Evolutionary conservation across 2,888 invertebrate genomes (phyloP), one percentile per base, ranked within the genome.

Genomic region (Sinhomidia bicolor): DNA sequence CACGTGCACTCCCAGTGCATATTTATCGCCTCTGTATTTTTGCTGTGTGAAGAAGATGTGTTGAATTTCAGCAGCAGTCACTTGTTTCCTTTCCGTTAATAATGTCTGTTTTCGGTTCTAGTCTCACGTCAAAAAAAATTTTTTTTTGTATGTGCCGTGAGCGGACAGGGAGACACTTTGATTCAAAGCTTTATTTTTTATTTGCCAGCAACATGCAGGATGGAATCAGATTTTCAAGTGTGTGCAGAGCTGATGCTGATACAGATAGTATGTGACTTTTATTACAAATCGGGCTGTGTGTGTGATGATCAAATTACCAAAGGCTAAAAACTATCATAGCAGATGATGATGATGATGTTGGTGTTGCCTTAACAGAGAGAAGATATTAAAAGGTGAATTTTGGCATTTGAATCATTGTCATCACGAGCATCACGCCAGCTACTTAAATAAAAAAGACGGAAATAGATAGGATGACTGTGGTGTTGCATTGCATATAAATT

Each of bases 221-320:
- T 12, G 44, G 20, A 68, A 41, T 71, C 71, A 20, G 20, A 71
- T 41, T 41, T 71, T 44, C 10, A 71, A 47, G 41, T 17, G 68
- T n/a, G 10, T 10, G 4, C n/a, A 10, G n/a, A 14, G 14, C 14
- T 62, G 26, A n/a, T 29, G 12, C 29, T 68, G 20, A 20, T 41
- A 60, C 36, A 65, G 0, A 29, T 17, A n/a, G n/a, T n/a, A n/a
- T n/a, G n/a, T n/a, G 17, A 41, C 44, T 71, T 71, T 41, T 44
- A 71, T 71, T 71, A 71, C 71, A 71, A 10, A 41, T 44, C 9
- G 20, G 32, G 32, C 2, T 14, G 26, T 23, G 41, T 7, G 41
- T 5, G 10, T 51, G 9, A 65, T 44, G 71, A 44, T 71, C 71
- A 71, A 44, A 26, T 71, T 71, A 71, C 71, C 44, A 71, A 44